phyloP scores from a whole-genome alignment of 2,888 invertebrate genomes.

The Iselma pallidipennis region DNA sequence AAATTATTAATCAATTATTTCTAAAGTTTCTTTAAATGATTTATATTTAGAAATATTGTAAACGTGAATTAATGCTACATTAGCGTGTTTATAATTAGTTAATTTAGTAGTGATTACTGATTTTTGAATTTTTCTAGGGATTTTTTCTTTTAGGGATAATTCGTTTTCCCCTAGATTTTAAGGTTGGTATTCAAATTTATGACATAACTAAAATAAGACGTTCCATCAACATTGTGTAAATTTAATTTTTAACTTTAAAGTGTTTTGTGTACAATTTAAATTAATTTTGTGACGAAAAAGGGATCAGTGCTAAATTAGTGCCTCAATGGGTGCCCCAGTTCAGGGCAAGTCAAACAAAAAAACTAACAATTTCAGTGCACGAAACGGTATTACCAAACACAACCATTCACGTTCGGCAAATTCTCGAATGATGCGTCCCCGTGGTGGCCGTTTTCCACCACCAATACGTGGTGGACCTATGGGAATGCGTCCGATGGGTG shows the following conservation, averaged over 20 bases:
- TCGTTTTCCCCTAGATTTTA: background rate
- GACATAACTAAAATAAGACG: background rate
- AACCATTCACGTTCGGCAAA: constrained; percentile 28
- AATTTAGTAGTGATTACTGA: no score
- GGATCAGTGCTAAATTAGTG: background rate
- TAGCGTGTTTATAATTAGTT: no score
- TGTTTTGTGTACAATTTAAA: background rate
- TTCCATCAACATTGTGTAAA: background rate
- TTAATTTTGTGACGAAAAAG: background rate
- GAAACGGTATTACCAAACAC: constrained; percentile 35
- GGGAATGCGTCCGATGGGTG: constrained; percentile 42
- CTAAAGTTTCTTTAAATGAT: no score
- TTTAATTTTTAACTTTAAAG: background rate
- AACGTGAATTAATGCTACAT: no score
- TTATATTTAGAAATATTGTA: no score
- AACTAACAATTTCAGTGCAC: constrained; percentile 26
- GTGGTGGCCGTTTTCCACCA: constrained; percentile 29
- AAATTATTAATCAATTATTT: no score
- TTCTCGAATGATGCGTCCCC: constrained; percentile 31
- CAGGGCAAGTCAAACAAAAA: constrained; percentile 36
- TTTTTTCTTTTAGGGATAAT: background rate
- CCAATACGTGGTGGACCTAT: constrained; percentile 41
- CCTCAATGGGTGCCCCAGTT: constrained; percentile 41
- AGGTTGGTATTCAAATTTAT: background rate
- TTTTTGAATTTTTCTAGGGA: no score